These are phyloP conservation scores for Monochamus alternatus DNA, from an alignment of 2,888 invertebrate species.

Conservation along the genomic window DNA sequence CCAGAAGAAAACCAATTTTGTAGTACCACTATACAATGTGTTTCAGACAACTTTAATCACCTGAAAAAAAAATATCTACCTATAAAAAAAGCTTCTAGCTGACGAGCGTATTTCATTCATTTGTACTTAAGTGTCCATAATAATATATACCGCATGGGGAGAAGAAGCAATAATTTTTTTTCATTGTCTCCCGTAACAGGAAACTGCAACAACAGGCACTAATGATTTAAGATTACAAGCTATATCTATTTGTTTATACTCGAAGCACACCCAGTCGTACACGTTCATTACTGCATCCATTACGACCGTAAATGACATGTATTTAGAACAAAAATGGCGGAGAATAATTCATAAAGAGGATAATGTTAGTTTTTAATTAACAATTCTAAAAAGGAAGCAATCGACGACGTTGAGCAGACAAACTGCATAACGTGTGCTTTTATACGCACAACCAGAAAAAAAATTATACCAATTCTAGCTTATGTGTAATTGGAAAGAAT, in stretches of 20 bases:
- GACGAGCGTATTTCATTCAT: neutral
- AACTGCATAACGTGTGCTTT: constrained; percentile 44
- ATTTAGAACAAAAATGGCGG: constrained; percentile 37
- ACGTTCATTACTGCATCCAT: constrained; percentile 33
- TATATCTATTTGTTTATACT: constrained; percentile 4
- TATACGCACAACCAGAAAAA: constrained; percentile 43
- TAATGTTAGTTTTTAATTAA: constrained; percentile 43
- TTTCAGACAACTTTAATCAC: no score
- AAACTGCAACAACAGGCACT: constrained; percentile 1
- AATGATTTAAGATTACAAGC: neutral
- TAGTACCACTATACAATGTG: no score
- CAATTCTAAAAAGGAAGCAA: constrained; percentile 43
- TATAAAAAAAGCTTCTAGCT: neutral
- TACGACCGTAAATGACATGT: constrained; percentile 46
- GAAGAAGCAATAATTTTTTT: neutral
- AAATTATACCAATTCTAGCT: constrained; percentile 32
- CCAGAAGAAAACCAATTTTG: no score
- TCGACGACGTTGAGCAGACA: constrained; percentile 41
- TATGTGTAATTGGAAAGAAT: constrained; percentile 18
- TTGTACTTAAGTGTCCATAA: neutral
- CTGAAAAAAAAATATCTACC: no score
- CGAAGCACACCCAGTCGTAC: neutral
- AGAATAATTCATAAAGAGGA: constrained; percentile 39
- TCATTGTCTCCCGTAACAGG: neutral
- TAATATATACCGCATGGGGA: neutral